phyloP scores from a whole-genome alignment of 2,888 invertebrate species.

The Acrocyrtus sp. region DNA sequence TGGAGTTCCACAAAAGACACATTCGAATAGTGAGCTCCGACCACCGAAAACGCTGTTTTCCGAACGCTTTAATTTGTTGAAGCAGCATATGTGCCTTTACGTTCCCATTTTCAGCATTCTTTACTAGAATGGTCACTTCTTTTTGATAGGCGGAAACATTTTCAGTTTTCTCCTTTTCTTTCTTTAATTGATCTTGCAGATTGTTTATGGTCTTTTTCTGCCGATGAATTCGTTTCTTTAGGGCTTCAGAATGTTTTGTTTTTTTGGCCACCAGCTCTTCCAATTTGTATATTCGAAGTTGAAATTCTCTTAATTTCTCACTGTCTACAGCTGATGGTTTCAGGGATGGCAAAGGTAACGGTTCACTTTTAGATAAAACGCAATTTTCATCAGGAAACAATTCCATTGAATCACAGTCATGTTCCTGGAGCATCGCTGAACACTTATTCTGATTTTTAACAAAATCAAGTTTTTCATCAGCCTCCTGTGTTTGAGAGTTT shows the following conservation, averaged over 20 bases:
- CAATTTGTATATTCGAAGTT: background rate
- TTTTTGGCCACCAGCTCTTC: background rate
- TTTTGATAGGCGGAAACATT: background rate
- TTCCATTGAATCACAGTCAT: background rate
- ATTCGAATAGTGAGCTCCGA: constrained; percentile 12
- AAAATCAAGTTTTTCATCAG: background rate
- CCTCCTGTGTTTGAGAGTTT: background rate
- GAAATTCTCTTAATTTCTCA: background rate
- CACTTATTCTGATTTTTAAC: background rate
- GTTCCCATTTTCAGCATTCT: background rate
- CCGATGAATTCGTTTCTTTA: background rate
- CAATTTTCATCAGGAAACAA: background rate
- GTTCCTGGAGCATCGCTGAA: background rate
- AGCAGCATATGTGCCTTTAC: constrained; percentile 5
- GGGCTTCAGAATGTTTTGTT: background rate
- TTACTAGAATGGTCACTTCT: background rate
- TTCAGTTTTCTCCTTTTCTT: background rate
- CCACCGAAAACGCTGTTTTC: constrained; percentile 9
- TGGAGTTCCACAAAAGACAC: constrained; percentile 10
- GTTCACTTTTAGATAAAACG: too few species aligned
- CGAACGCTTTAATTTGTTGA: constrained; percentile 20
- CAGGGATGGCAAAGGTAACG: background rate
- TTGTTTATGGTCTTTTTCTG: background rate
- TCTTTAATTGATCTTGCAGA: background rate
- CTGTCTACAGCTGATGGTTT: background rate